Evolutionary conservation across 2,797 vertebrate genomes (phyloP).

Genomic region (Harpagifer antarcticus): DNA sequence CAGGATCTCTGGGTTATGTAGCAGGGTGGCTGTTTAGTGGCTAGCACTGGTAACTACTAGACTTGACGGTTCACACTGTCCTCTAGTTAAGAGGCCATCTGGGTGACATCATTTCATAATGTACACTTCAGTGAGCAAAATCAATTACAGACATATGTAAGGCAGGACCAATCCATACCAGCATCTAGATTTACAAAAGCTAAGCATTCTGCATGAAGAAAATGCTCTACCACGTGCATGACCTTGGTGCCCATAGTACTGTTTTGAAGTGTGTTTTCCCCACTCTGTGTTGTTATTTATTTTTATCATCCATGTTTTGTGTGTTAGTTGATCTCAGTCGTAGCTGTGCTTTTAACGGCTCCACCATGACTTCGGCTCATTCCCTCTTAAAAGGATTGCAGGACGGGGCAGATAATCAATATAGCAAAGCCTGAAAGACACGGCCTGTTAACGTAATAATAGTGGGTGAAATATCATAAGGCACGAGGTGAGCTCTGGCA

Average conservation of each 20-base stretch:
- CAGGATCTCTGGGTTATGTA: slow-evolving; percentile 79
- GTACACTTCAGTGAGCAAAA: slow-evolving; percentile 32
- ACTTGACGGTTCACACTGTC: slow-evolving; percentile 54
- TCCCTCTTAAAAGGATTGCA: slow-evolving; percentile 73
- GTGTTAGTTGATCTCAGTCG: slow-evolving; percentile 40
- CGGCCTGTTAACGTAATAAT: slow-evolving; percentile 75
- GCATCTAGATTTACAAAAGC: slow-evolving; percentile 11
- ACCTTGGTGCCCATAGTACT: not conserved
- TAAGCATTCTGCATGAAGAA: not conserved
- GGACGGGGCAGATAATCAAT: slow-evolving; percentile 77
- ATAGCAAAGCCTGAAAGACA: slow-evolving; percentile 68
- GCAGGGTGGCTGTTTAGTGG: slow-evolving; percentile 77
- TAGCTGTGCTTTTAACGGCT: slow-evolving; percentile 37
- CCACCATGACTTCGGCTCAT: slow-evolving; percentile 57
- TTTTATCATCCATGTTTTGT: slow-evolving; percentile 5
- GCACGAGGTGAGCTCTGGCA: slow-evolving; percentile 70
- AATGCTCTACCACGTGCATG: not conserved
- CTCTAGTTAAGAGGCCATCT: slow-evolving; percentile 65
- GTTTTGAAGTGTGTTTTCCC: slow-evolving; percentile 3
- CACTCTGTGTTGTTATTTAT: slow-evolving; percentile 3
- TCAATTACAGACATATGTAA: slow-evolving; percentile 19
- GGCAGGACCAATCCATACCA: not conserved
- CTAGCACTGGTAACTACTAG: slow-evolving; percentile 64
- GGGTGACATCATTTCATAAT: slow-evolving; percentile 55
- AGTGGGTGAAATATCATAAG: slow-evolving; percentile 72